Conservation (phyloP, 1,140 invertebrate genomes). For the Drosophila sp. region DNA sequence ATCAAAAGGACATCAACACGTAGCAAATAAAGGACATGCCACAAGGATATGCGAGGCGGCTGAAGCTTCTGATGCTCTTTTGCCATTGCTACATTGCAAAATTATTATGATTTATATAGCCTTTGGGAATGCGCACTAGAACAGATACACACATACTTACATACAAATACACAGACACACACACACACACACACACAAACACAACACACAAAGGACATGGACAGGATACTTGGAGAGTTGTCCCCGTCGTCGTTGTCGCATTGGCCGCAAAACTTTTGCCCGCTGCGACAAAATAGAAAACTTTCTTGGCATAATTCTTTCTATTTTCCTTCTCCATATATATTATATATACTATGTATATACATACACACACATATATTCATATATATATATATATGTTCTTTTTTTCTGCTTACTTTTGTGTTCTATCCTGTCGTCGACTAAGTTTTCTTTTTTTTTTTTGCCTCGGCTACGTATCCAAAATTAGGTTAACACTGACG, state of each 20-base stretch:
- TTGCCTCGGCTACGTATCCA: conserved; percentile 51
- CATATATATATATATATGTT: not conserved
- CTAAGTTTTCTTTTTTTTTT: conserved; percentile 53
- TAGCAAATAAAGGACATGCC: conserved; percentile 81
- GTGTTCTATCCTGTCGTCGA: conserved; percentile 52
- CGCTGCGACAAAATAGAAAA: conserved; percentile 80
- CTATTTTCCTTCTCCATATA: conserved; percentile 57
- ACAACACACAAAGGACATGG: conserved; percentile 66
- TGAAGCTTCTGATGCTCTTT: conserved; percentile 63
- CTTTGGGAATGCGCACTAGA: conserved; percentile 77
- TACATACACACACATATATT: not conserved
- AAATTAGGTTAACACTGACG: conserved; percentile 81
- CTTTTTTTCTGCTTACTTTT: conserved; percentile 20
- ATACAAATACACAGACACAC: conserved; percentile 38
- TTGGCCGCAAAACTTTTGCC: conserved; percentile 79
- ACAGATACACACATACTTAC: conserved; percentile 41
- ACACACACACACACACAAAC: conserved; percentile 1
- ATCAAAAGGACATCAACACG: conserved; percentile 81
- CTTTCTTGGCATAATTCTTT: conserved; percentile 81
- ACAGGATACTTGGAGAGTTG: conserved; percentile 59
- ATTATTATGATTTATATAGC: conserved; percentile 81
- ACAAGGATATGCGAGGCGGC: conserved; percentile 70
- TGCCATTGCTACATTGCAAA: conserved; percentile 79
- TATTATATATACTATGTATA: not conserved
- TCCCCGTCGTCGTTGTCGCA: conserved; percentile 59